phyloP scores from a whole-genome alignment of 2,797 vertebrate species.

The Austrolebias charrua region DNA sequence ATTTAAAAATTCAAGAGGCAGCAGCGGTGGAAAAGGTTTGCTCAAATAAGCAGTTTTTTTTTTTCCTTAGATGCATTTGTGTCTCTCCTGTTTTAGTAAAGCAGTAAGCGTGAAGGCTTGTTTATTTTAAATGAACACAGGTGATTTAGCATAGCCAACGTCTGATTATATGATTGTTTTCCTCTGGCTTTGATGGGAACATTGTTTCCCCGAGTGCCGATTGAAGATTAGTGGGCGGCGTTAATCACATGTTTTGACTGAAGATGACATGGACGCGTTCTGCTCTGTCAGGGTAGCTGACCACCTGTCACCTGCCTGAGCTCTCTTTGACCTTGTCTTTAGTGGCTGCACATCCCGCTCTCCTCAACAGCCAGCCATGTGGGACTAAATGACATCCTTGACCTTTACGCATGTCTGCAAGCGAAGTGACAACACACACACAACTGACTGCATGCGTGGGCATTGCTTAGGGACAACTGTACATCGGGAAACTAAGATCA shows the following conservation, averaged over 20 bases:
- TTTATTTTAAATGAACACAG: slow-evolving; percentile 55
- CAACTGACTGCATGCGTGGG: slow-evolving; percentile 38
- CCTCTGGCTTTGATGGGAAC: slow-evolving; percentile 40
- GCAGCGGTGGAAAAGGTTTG: slow-evolving; percentile 48
- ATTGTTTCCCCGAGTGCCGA: slow-evolving; percentile 35
- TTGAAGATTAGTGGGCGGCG: slow-evolving; percentile 24
- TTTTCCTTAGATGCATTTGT: slow-evolving; percentile 17
- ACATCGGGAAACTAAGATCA: slow-evolving; percentile 8
- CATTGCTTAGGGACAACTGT: slow-evolving; percentile 29
- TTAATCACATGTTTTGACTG: slow-evolving; percentile 60
- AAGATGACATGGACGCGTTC: slow-evolving; percentile 48
- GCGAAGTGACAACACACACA: slow-evolving; percentile 53
- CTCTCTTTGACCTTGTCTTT: slow-evolving; percentile 65
- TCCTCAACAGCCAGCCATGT: slow-evolving; percentile 51
- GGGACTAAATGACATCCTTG: slow-evolving; percentile 63
- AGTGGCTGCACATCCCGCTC: slow-evolving; percentile 48
- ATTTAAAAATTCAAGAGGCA: slow-evolving; percentile 59
- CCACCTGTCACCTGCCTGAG: slow-evolving; percentile 65
- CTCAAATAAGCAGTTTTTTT: slow-evolving; percentile 53
- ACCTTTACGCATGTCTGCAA: slow-evolving; percentile 60
- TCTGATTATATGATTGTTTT: slow-evolving; percentile 40
- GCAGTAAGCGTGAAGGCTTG: slow-evolving; percentile 22
- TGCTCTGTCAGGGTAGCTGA: slow-evolving; percentile 32
- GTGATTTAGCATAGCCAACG: slow-evolving; percentile 27
- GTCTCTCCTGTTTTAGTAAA: slow-evolving; percentile 15